Base-by-base conservation (phyloP, 1,140 invertebrate species). In the Vanessa atalanta region DNA sequence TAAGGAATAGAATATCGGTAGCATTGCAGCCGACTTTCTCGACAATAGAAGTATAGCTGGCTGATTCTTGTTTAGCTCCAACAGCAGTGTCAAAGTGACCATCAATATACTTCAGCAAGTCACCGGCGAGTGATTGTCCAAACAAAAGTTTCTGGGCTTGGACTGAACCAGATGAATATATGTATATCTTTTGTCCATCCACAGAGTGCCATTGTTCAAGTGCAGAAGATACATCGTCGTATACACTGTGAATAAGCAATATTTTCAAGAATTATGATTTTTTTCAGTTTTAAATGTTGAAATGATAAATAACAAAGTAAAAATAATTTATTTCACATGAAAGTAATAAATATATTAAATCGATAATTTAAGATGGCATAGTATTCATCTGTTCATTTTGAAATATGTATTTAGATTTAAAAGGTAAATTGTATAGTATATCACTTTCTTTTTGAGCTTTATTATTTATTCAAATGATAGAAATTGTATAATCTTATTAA, bases 151-250 rank as follows among this genome's bases (percentile, higher is more conserved):
- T 97, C 90, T 99, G 98, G 48, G 98, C 97, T 83, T 97, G 95
- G 0, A 98, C 95, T 79, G 97, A 98, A 60, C 98, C 98, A 66
- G 98, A 98, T 0, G 98, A 99, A 84, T 98, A 99, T 64, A 99
- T 95, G 81, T 96, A 98, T 48, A 99, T 92, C 70, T 95, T 95
- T 9, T 95, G 95, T 63, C 93, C 94, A 15, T 94, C 93, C 23
- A 87, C 83, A 0, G 93, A 84, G 15, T 89, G 91, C 96, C 98
- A 97, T 71, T 94, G 88, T 83, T 96, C 93, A 51, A 99, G 93
- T 14, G 96, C 95, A 69, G 93, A 93, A 3, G 94, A 92, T 1
- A 98, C 97, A 93, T 99, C 98, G 26, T 96, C 95, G 87, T 96
- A 99, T 61, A 99, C 94, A 89, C 97, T 73, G 66, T 43, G 68